Conservation (phyloP, 1,140 invertebrate species). For the Drosophila hydei region DNA sequence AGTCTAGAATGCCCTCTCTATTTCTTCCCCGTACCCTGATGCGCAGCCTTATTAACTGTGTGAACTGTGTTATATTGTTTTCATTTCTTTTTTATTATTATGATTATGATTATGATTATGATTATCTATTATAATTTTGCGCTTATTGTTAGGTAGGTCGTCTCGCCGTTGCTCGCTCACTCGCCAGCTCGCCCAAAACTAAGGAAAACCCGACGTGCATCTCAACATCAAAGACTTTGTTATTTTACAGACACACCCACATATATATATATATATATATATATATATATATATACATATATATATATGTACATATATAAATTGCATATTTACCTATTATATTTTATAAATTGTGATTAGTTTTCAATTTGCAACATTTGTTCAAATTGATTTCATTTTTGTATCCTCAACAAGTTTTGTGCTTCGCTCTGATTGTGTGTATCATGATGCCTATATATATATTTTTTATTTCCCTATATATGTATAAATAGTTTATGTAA, state of each 20-base stretch:
- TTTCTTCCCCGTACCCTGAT: not conserved
- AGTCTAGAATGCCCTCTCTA: slow-evolving; percentile 11
- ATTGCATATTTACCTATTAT: slow-evolving; percentile 39
- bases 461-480: slow-evolving; percentile 59
- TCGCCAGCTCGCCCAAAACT: slow-evolving; percentile 59
- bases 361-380: slow-evolving; percentile 22
- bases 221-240: slow-evolving; percentile 77
- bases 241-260: slow-evolving; percentile 54
- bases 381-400: slow-evolving; percentile 29
- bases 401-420: not conserved
- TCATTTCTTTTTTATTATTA: slow-evolving; percentile 34
- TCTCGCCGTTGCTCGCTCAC: slow-evolving; percentile 59
- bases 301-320: slow-evolving; percentile 53
- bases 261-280: slow-evolving; percentile 46
- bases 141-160: slow-evolving; percentile 25
- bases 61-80: slow-evolving; percentile 65
- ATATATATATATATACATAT: slow-evolving; percentile 38
- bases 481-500: slow-evolving; percentile 56
- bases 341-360: slow-evolving; percentile 32
- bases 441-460: slow-evolving; percentile 18
- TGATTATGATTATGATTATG: slow-evolving; percentile 57
- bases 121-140: slow-evolving; percentile 19
- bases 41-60: slow-evolving; percentile 34
- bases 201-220: slow-evolving; percentile 51
- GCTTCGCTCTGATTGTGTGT: slow-evolving; percentile 12